Evolutionary conservation across 53 echinoderm and acorn worm species (phyloP), one percentile per base, ranked within the genome.

Genomic region (Hippasteria phrygiana): DNA sequence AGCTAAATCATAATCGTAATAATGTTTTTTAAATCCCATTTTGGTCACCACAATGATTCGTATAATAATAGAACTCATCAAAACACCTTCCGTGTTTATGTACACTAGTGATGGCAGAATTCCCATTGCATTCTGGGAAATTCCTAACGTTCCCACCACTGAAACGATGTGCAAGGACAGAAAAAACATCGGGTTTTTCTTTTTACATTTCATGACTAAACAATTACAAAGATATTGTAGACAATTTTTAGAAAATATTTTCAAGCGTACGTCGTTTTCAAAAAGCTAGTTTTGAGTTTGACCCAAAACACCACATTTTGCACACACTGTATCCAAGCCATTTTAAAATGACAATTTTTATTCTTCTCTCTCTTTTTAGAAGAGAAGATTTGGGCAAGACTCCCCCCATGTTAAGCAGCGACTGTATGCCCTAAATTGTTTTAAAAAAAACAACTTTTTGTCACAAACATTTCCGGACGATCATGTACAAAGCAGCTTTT

Each of bases 11-110:
- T 56, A 55, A 79, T 79, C n/a, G n/a, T n/a, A n/a, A n/a, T n/a
- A n/a, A n/a, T n/a, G n/a, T n/a, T n/a, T n/a, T n/a, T n/a, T 38
- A 79, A 75, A 85, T 71, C 53, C 85, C 85, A 85, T 46, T 85
- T 85, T 85, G 71, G 85, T 85, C 85, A 85, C 85, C 85, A 51
- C 43, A 55, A 71, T 64, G 45, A 51, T 85, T 29, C n/a, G 20
- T 85, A 71, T 85, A 35, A 64, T 83, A 83, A 83, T 67, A 83
- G 65, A 83, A 83, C 71, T 69, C 71, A 28, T 81, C 81, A 24
- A 65, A 81, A 81, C 53, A 24, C 69, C 85, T 37, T 26, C 38
- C 8, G 28, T 38, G 42, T 46, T 13, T 39, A 39, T 56, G 38
- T 79, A 79, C 56, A 55, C 62, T 39, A 53, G 13, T 65, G 35